A percentile compares a stretch with the other conserved stretches of the same genome.
phyloP scores from a whole-genome alignment of 2,113 vertebrate species.

The Phyllopteryx taeniolatus region DNA sequence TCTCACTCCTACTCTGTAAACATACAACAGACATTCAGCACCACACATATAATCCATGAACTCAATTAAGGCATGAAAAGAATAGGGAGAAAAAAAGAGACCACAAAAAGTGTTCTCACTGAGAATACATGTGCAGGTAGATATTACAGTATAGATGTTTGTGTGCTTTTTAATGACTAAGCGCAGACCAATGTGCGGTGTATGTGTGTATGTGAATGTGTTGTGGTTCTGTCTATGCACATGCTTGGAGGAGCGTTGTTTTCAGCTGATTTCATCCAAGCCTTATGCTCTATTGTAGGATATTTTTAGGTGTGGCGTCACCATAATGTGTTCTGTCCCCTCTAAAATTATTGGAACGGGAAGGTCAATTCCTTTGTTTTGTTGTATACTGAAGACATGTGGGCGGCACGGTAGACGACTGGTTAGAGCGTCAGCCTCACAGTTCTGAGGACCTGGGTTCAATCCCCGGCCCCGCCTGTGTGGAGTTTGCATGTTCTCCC shows the following conservation, averaged over 20 bases:
- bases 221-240: constrained; percentile 42
- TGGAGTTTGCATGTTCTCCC: too few species aligned
- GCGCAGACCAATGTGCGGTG: constrained; percentile 45
- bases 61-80: constrained; percentile 66
- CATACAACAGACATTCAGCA: constrained; percentile 68
- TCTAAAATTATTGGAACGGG: too few species aligned
- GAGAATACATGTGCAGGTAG: constrained; percentile 68
- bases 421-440: too few species aligned
- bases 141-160: constrained; percentile 23
- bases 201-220: constrained; percentile 17
- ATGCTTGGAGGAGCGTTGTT: constrained; percentile 46
- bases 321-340: neutral
- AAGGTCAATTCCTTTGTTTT: too few species aligned
- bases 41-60: constrained; percentile 49
- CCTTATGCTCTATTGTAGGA: constrained; percentile 10
- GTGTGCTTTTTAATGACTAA: constrained; percentile 66
- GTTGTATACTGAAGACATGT: too few species aligned
- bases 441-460: too few species aligned
- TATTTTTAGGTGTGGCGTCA: neutral
- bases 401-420: too few species aligned
- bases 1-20: constrained; percentile 59
- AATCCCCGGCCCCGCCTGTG: too few species aligned
- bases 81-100: constrained; percentile 29
- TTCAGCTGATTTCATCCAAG: constrained; percentile 24
- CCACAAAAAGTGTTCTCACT: constrained; percentile 41